phyloP scores from a whole-genome alignment of 2,113 vertebrate genomes.

The Pterocles burchelli region DNA sequence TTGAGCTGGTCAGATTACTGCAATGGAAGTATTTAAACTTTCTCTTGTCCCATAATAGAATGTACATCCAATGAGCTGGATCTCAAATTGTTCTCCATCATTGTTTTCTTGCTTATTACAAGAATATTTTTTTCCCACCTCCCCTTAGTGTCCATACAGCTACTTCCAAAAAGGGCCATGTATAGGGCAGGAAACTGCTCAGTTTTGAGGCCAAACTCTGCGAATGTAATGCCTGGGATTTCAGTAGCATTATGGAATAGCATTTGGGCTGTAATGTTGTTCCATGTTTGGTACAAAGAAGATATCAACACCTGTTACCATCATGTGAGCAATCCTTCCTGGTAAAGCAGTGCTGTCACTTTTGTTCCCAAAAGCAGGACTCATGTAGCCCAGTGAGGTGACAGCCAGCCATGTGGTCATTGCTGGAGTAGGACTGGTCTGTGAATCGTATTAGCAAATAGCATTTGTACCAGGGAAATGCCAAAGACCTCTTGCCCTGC shows the following conservation, averaged over 20 bases:
- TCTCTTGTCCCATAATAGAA: neutral
- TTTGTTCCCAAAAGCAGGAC: neutral
- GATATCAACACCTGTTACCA: neutral
- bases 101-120: neutral
- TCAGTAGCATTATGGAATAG: neutral
- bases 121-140: neutral
- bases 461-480: neutral
- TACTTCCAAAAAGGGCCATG: neutral
- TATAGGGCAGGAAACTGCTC: neutral
- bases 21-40: neutral
- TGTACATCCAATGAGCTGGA: neutral
- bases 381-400: neutral
- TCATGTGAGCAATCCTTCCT: neutral
- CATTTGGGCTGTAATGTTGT: accelerated
- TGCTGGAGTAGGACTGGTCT: neutral
- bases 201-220: neutral
- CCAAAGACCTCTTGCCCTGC: neutral
- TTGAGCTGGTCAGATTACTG: neutral
- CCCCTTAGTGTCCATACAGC: neutral
- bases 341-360: neutral
- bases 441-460: neutral
- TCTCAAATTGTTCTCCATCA: neutral
- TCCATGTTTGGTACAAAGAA: neutral
- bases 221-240: neutral
- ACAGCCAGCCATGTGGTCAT: neutral